These are phyloP conservation scores for Mesochorus sp. DNA, from an alignment of 2,888 invertebrate genomes.

Conservation along the genomic window DNA sequence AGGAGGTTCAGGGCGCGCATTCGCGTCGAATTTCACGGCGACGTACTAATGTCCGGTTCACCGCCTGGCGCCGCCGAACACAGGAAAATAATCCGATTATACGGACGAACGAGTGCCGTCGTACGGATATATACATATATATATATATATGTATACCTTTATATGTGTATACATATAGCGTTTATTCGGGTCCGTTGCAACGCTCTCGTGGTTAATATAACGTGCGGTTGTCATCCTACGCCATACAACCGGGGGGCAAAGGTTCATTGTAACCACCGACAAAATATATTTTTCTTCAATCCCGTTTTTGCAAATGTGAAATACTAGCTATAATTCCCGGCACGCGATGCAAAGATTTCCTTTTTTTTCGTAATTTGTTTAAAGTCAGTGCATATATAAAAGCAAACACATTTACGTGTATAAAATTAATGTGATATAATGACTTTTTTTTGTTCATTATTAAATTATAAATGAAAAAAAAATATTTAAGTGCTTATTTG, in stretches of 20 bases:
- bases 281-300: not conserved
- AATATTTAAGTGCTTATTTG: too few species aligned
- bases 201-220: constrained; percentile 33
- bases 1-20: constrained; percentile 1
- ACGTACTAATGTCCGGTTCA: constrained; percentile 54
- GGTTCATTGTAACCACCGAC: not conserved
- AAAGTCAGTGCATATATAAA: too few species aligned
- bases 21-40: constrained; percentile 54
- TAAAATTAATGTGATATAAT: not conserved
- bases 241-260: not conserved
- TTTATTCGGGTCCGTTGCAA: constrained; percentile 36
- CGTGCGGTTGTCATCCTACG: constrained; percentile 21
- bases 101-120: constrained; percentile 55
- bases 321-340: too few species aligned
- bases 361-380: too few species aligned
- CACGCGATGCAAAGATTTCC: too few species aligned
- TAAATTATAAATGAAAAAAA: too few species aligned
- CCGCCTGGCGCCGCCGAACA: constrained; percentile 42
- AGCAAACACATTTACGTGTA: not conserved
- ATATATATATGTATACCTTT: too few species aligned
- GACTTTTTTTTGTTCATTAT: too few species aligned
- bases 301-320: too few species aligned
- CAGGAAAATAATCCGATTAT: constrained; percentile 70
- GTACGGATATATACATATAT: constrained; percentile 20
- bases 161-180: constrained; percentile 2